Evolutionary conservation across 2,113 vertebrate species (phyloP), one percentile per base, ranked within the genome.

Genomic region (Labeo catla): DNA sequence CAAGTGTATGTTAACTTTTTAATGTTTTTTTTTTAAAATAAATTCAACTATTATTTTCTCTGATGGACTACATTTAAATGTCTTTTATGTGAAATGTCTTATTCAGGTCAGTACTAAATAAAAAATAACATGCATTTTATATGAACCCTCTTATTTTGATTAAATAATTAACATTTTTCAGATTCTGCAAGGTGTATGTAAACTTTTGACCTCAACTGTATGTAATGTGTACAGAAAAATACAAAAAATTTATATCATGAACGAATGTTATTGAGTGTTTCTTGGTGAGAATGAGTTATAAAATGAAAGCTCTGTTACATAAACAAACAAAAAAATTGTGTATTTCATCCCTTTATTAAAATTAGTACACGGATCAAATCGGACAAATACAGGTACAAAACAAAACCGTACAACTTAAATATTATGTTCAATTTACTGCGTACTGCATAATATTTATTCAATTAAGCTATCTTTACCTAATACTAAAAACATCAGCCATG

Each of bases 301-400:
- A 80, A 63, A 61, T 61, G 21, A 59, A 28, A 65, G 78, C 23
- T 65, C 45, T 16, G 8, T 66, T 86, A 34, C 72, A 59, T 61
- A 82, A 80, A 43, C 6, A 83, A 88, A 74, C 23, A 19, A 82
- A 87, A 79, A 76, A 84, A 73, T 86, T 57, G 63, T 65, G 81
- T 36, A 19, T 83, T 87, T 92, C 74, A 91, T 87, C 73, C 86
- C 82, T 91, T 91, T 91, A 90, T 92, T 91, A 78, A 88, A 92
- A 89, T 88, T 63, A 89, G 63, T 88, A 87, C 87, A 90, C 83
- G 83, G 87, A 81, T 68, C 52, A 86, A 83, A 87, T 81, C 57
- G 73, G 70, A 89, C 81, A 89, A 87, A 86, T 77, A 88, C 83
- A 89, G 39, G 79, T 90, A 87, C 81, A 89, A 85, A 89, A 89